These are phyloP conservation scores for Rhogogaster chlorosoma DNA, from an alignment of 2,888 invertebrate species.

Conservation along the genomic window DNA sequence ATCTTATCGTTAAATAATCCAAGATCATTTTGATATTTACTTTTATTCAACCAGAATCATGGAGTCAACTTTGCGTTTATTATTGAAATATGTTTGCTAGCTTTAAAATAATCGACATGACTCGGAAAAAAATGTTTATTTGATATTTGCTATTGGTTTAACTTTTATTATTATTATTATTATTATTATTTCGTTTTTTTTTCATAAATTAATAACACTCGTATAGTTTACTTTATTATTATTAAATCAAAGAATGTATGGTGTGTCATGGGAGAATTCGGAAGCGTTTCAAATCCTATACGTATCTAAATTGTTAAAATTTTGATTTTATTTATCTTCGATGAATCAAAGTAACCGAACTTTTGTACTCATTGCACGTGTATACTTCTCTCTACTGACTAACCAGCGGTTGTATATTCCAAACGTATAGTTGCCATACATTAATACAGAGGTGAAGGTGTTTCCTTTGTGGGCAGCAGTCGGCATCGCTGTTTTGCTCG, in stretches of 20 bases:
- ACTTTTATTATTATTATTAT: neutral
- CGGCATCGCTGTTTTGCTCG: conserved; percentile 86
- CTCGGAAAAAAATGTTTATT: conserved; percentile 11
- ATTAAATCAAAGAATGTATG: conserved; percentile 25
- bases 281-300: conserved; percentile 11
- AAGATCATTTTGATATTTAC: neutral
- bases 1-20: neutral
- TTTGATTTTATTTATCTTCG: conserved; percentile 75
- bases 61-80: neutral
- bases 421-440: conserved; percentile 85
- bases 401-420: conserved; percentile 59
- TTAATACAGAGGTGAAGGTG: conserved; percentile 87
- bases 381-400: conserved; percentile 20
- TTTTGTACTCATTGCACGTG: conserved; percentile 51
- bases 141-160: conserved; percentile 2
- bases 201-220: neutral
- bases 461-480: conserved; percentile 88
- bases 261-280: conserved; percentile 45
- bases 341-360: conserved; percentile 35
- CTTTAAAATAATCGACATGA: neutral
- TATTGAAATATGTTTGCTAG: neutral
- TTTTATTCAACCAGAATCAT: neutral
- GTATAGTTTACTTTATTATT: conserved; percentile 1
- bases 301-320: neutral
- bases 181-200: neutral